Percentiles rank a stretch among this genome's conserved stretches.
Conservation (phyloP, 2,888 invertebrate species). For the Thereva nobilitata region DNA sequence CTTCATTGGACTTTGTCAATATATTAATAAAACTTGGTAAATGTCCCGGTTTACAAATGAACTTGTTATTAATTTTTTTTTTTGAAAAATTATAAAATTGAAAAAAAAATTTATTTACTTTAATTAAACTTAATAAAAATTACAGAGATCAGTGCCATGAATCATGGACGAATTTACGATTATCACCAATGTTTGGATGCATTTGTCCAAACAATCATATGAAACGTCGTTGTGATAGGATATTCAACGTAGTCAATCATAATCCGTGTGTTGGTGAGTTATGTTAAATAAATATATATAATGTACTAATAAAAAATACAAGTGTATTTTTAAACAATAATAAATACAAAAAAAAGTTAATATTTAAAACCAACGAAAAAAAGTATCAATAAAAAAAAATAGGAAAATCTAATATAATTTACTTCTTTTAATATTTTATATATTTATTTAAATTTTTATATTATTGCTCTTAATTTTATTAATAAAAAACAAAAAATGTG, state of each 20-base stretch:
- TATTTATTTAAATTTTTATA: no score
- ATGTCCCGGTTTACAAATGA: no score
- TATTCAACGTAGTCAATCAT: slow-evolving; percentile 87
- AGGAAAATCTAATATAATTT: no score
- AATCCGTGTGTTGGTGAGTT: slow-evolving; percentile 92
- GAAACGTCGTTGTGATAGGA: slow-evolving; percentile 84
- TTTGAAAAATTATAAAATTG: not conserved
- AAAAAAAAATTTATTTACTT: not conserved
- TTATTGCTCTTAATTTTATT: no score
- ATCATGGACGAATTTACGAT: slow-evolving; percentile 83
- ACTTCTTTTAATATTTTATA: no score
- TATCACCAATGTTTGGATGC: slow-evolving; percentile 90
- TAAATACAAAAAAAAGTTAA: not conserved
- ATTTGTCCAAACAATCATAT: slow-evolving; percentile 89
- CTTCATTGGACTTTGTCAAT: no score
- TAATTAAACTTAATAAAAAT: slow-evolving; percentile 13
- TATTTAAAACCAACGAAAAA: no score
- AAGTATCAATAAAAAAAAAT: no score
- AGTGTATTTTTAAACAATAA: not conserved
- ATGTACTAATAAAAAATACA: slow-evolving; percentile 10
- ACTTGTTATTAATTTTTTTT: not conserved
- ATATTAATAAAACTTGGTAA: no score
- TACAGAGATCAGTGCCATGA: slow-evolving; percentile 81
- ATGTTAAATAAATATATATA: not conserved
- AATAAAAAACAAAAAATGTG: no score